Evolutionary conservation across 2,797 vertebrate genomes (phyloP).

Genomic region (Peromyscus aztecus): DNA sequence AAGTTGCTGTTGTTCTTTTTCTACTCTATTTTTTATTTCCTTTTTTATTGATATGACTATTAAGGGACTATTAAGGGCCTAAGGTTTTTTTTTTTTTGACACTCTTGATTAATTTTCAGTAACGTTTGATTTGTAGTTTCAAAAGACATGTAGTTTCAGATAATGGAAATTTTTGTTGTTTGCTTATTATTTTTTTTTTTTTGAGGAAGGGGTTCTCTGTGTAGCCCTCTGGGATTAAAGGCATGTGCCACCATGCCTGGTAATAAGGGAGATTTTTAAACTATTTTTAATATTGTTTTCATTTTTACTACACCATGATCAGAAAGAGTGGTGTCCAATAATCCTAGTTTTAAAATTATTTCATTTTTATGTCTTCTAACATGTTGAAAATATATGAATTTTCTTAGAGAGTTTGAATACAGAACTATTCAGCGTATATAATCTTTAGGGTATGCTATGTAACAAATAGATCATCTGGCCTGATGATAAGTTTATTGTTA

Average conservation of each 20-base stretch:
- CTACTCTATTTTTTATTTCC: neutral
- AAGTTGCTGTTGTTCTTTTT: neutral
- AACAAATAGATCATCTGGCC: neutral
- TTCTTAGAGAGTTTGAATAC: neutral
- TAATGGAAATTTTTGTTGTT: neutral
- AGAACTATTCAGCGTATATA: neutral
- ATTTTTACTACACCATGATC: neutral
- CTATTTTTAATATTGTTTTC: neutral
- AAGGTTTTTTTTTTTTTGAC: neutral
- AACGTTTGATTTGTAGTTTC: neutral
- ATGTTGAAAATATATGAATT: neutral
- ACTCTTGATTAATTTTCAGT: neutral
- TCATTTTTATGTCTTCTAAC: neutral
- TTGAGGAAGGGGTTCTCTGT: neutral
- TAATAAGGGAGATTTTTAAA: neutral
- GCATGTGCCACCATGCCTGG: too few species aligned
- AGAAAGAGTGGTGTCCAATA: constrained; percentile 16
- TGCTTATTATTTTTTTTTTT: neutral
- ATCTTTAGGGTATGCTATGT: constrained; percentile 21
- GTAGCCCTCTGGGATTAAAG: neutral
- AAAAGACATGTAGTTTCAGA: neutral
- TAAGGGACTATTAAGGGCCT: neutral
- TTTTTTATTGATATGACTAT: neutral
- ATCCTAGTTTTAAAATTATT: neutral
- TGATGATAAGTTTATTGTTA: neutral